Percentiles rank a stretch among this genome's conserved stretches.
These are phyloP conservation scores for Drosophila antonietae DNA, from an alignment of 2,888 invertebrate species.

Conservation along the genomic window DNA sequence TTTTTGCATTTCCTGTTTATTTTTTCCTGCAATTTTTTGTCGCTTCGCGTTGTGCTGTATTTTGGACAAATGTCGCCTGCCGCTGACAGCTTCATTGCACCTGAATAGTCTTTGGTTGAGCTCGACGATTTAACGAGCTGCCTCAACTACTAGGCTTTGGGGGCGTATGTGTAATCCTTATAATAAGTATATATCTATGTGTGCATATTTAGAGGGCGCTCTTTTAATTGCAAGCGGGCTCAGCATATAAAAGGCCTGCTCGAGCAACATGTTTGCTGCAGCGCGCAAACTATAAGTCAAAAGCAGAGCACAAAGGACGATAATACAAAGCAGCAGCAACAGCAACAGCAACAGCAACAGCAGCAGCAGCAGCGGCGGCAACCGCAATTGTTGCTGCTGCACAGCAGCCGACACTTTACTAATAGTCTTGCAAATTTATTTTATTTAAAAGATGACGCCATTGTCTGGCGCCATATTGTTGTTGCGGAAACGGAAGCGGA, in stretches of 20 bases:
- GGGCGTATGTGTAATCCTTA: conserved; percentile 32
- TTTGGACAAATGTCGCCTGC: conserved; percentile 37
- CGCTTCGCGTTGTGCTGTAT: background rate
- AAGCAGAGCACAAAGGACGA: conserved; percentile 4
- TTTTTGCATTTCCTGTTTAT: background rate
- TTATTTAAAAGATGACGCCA: conserved; percentile 45
- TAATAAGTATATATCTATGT: background rate
- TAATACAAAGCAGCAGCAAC: conserved; percentile 1
- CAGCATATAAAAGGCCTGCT: conserved; percentile 15
- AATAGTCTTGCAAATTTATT: conserved; percentile 49
- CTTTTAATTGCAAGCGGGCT: conserved; percentile 45
- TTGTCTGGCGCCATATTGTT: conserved; percentile 24
- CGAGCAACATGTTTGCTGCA: no score
- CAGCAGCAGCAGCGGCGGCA: background rate
- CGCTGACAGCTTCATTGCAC: conserved; percentile 52
- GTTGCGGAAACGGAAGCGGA: conserved; percentile 38
- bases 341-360: background rate
- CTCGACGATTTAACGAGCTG: conserved; percentile 46
- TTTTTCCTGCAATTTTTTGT: background rate
- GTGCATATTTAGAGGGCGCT: conserved; percentile 25
- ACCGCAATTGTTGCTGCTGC: background rate
- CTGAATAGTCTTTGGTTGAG: conserved; percentile 40
- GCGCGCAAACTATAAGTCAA: no score
- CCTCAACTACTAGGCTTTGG: background rate
- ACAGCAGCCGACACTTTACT: conserved; percentile 27